These are phyloP conservation scores for Chloroclysta siterata DNA, from an alignment of 2,888 invertebrate genomes.

Conservation along the genomic window DNA sequence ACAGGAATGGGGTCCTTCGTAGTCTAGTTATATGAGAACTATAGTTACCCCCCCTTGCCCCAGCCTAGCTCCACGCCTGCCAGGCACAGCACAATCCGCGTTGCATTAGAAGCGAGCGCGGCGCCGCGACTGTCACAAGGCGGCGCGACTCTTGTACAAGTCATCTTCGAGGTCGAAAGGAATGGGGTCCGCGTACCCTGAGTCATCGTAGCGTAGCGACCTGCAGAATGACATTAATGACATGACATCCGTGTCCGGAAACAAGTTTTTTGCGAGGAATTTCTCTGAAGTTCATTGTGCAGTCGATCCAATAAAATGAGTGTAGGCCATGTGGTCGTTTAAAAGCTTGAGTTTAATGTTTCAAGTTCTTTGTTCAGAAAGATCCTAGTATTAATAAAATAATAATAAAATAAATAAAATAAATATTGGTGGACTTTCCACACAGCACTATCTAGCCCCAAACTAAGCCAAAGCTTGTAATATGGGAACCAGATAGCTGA, in stretches of 20 bases:
- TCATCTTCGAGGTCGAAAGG: conserved; percentile 89
- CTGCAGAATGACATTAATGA: conserved; percentile 52
- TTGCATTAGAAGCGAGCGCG: conserved; percentile 71
- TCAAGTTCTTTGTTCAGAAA: conserved; percentile 1
- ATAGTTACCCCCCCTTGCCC: neutral
- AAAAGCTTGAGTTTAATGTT: neutral
- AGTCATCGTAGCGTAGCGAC: conserved; percentile 88
- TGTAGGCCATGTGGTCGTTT: neutral
- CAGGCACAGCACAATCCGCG: conserved; percentile 11
- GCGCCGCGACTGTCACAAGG: conserved; percentile 82
- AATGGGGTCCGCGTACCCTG: conserved; percentile 88
- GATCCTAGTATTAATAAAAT: too few species aligned
- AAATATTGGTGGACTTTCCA: too few species aligned
- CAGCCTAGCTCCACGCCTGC: conserved; percentile 11
- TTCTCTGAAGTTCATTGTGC: conserved; percentile 19
- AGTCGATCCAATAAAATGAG: conserved; percentile 9
- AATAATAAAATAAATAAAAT: too few species aligned
- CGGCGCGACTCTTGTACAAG: conserved; percentile 86
- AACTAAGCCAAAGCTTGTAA: too few species aligned
- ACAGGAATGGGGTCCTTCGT: conserved; percentile 84
- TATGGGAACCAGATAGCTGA: too few species aligned
- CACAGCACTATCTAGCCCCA: too few species aligned
- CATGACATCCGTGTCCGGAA: conserved; percentile 18
- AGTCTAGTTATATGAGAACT: conserved; percentile 66
- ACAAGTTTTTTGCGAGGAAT: conserved; percentile 13